Percentiles rank a stretch among this genome's conserved stretches.
These are phyloP conservation scores for Ammospiza caudacuta DNA, from an alignment of 2,113 vertebrate species.

Conservation along the genomic window DNA sequence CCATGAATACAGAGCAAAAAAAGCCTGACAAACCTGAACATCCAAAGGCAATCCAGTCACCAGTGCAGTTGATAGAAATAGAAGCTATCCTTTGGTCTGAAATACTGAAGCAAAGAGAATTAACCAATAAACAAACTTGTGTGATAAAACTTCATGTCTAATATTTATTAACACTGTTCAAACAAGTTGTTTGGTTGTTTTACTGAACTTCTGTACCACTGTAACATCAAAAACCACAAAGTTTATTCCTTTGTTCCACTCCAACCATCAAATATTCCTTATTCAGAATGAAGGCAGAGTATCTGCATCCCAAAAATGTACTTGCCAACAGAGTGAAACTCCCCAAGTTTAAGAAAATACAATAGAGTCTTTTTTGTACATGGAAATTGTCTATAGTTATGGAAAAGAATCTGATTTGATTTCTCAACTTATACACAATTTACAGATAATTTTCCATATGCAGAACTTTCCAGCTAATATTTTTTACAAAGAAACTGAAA, in stretches of 20 bases:
- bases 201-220: neutral
- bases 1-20: neutral
- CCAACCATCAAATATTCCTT: neutral
- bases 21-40: conserved; percentile 83
- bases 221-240: neutral
- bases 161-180: neutral
- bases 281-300: neutral
- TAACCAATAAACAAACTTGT: neutral
- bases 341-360: neutral
- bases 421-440: neutral
- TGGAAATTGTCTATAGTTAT: neutral
- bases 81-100: conserved; percentile 91
- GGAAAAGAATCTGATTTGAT: neutral
- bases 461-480: neutral
- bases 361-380: rapidly evolving
- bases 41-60: conserved; percentile 96
- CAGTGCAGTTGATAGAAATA: conserved; percentile 85
- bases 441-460: neutral
- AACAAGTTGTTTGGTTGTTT: neutral
- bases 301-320: neutral
- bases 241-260: neutral
- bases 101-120: conserved; percentile 77
- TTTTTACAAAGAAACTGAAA: neutral
- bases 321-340: neutral
- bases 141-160: neutral